Percentiles rank a stretch among this genome's conserved stretches.
Evolutionary conservation across 2,797 vertebrate genomes (phyloP).

Genomic region (Alcedo quadribrachys): DNA sequence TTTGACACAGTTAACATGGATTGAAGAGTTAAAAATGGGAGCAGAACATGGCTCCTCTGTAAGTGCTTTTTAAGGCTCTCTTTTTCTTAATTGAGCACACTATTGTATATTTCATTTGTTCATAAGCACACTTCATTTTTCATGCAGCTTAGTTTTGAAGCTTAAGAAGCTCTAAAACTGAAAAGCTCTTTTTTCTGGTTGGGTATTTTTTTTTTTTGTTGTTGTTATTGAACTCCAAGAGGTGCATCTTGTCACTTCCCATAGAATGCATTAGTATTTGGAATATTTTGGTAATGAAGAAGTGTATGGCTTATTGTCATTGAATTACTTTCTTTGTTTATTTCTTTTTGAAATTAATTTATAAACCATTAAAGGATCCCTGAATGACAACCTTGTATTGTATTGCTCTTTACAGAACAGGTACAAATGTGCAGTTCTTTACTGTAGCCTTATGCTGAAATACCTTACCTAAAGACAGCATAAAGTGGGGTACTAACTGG

Average conservation of each 20-base stretch:
- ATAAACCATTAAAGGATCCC: not conserved
- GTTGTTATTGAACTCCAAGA: not conserved
- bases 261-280: not conserved
- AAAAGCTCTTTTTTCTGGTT: not conserved
- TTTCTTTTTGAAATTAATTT: constrained; percentile 12
- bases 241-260: not conserved
- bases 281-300: not conserved
- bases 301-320: not conserved
- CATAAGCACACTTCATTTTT: constrained; percentile 14
- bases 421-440: not conserved
- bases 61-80: constrained; percentile 10
- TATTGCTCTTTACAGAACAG: not conserved
- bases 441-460: not conserved
- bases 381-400: not conserved
- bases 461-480: not conserved
- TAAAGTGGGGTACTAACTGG: not conserved
- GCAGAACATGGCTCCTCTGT: not conserved
- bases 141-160: not conserved
- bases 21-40: constrained; percentile 9
- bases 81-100: constrained; percentile 1
- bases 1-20: not conserved
- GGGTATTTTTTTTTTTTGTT: not conserved
- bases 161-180: not conserved
- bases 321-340: not conserved
- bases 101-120: constrained; percentile 21